phyloP scores from a whole-genome alignment of 2,797 vertebrate species.

The Diplodus puntazzo region DNA sequence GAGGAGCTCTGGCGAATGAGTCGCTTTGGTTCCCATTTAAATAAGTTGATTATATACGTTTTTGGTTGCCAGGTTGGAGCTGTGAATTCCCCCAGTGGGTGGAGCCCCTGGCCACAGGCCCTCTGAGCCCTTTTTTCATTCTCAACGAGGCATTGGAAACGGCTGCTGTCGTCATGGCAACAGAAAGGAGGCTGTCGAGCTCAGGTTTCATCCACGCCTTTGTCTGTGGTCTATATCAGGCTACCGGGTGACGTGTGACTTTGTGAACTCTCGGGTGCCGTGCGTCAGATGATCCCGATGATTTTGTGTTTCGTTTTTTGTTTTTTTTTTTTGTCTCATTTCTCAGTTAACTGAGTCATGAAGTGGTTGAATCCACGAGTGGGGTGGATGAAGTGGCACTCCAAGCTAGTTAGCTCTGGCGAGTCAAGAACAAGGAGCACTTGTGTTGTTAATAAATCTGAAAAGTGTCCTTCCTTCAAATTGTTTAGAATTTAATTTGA shows the following conservation, averaged over 20 bases:
- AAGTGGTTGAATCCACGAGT: slow-evolving; percentile 19
- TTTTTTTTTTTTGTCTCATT: slow-evolving; percentile 18
- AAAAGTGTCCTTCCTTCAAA: slow-evolving; percentile 9
- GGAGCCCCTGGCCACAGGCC: slow-evolving; percentile 64
- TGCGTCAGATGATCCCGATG: slow-evolving; percentile 47
- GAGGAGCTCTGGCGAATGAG: not conserved
- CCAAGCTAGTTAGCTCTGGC: slow-evolving; percentile 13
- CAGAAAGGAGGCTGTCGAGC: slow-evolving; percentile 63
- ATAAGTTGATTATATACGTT: slow-evolving; percentile 22
- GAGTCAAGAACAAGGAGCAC: slow-evolving; percentile 40
- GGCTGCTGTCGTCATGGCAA: slow-evolving; percentile 77
- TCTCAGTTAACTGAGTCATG: slow-evolving; percentile 45
- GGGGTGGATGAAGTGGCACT: slow-evolving; percentile 54
- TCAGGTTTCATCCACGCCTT: slow-evolving; percentile 79
- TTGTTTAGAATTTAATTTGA: not conserved
- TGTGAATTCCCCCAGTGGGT: slow-evolving; percentile 64
- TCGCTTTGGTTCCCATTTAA: slow-evolving; percentile 17
- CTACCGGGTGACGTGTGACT: slow-evolving; percentile 65
- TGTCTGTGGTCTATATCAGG: slow-evolving; percentile 69
- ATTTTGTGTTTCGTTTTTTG: slow-evolving; percentile 19
- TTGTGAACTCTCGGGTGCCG: slow-evolving; percentile 41
- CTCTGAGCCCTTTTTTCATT: slow-evolving; percentile 40
- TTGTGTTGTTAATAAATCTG: slow-evolving; percentile 34
- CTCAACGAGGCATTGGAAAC: slow-evolving; percentile 34
- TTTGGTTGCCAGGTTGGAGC: slow-evolving; percentile 56